Base-by-base conservation (phyloP, 2,888 invertebrate genomes). In the Nasonia oneida region DNA sequence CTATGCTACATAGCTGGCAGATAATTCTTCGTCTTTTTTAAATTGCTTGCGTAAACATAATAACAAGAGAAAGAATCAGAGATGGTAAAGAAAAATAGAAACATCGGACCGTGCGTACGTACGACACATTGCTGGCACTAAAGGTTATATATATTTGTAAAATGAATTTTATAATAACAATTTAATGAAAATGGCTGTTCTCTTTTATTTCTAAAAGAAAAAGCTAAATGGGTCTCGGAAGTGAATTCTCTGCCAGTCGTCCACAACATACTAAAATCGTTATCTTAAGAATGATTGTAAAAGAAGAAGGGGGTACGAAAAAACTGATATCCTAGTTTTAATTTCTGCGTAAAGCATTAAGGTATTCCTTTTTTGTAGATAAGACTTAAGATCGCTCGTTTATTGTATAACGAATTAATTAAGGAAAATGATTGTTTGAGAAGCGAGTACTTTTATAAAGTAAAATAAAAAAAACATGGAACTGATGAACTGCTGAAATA, bases 381-480 rank as follows among this genome's bases (percentile, higher is more conserved):
- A 87, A 87, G 79, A 82, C 86, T 86, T 86, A 87, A 87, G 83
- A 81, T 87, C 67, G 77, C 82, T 87, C 86, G 84, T 86, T 87
- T 87, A 86, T 80, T 87, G 77, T 87, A 86, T 84, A 87, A 87
- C 86, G 82, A 87, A 86, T 81, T 86, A 81, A 87, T 75, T 86
- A 79, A 85, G 81, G 73, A 81, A 85, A 39, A 87, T 85, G 71
- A 86, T 86, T 87, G 80, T 87, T 87, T 86, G 80, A 87, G 70
- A 86, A 86, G 84, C 79, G 81, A 87, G 86, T 87, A 87, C 86
- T 87, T 87, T 87, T 87, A 87, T 87, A 87, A 87, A 84, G 86
- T 86, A 86, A 87, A 87, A 85, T 83, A 87, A 87, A 85, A 82
- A 84, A 70, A 79, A 47, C 57, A 79, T 77, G 76, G 77, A 85